phyloP scores from a whole-genome alignment of 2,113 vertebrate genomes.

The Uropsilus gracilis region DNA sequence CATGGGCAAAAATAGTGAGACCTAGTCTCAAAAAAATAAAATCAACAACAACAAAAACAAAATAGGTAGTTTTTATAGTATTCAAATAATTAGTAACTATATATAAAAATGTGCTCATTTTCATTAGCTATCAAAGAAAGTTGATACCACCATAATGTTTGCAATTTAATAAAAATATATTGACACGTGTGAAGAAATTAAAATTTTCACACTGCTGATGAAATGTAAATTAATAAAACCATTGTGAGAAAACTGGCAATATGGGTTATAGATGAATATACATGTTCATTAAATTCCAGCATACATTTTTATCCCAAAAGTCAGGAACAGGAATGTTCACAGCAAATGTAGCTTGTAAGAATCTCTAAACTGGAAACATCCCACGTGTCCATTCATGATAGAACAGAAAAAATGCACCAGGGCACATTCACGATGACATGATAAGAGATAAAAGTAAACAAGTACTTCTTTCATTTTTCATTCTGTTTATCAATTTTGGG shows the following conservation, averaged over 20 bases:
- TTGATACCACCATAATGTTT: too few relatives aligned
- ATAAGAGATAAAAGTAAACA: neutral
- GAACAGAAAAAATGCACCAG: neutral
- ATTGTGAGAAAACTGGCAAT: neutral
- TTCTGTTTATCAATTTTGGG: neutral
- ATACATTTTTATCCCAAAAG: neutral
- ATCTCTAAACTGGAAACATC: neutral
- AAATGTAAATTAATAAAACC: neutral
- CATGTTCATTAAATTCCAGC: neutral
- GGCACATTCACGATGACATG: neutral
- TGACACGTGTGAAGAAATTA: neutral
- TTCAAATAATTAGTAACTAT: neutral
- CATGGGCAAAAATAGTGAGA: too few relatives aligned
- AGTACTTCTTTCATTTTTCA: neutral
- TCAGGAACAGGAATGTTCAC: neutral
- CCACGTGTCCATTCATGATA: neutral
- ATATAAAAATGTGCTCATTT: neutral
- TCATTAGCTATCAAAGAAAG: neutral
- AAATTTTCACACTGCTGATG: neutral
- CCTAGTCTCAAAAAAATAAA: neutral
- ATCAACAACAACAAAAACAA: neutral
- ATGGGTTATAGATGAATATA: neutral
- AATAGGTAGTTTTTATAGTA: neutral
- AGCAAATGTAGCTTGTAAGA: neutral
- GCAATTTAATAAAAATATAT: neutral